Evolutionary conservation across 1,140 invertebrate species (phyloP).

Genomic region (Macrotrachela quadricornifera): DNA sequence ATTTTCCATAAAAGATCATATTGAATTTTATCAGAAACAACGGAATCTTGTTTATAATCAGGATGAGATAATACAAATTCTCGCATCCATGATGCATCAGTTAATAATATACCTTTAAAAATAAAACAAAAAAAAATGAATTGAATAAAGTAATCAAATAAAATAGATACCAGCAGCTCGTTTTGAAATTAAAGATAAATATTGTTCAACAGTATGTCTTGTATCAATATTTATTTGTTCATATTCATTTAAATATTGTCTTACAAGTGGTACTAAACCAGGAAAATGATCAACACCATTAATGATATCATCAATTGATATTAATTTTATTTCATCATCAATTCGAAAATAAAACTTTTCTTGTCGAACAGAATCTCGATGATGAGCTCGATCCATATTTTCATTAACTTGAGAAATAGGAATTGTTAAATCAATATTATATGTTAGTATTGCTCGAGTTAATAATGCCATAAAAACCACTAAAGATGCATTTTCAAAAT

Average conservation of each 20-base stretch:
- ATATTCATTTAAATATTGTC: slow-evolving; percentile 71
- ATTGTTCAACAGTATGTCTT: slow-evolving; percentile 84
- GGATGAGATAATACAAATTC: slow-evolving; percentile 68
- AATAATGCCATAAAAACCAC: slow-evolving; percentile 91
- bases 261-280: slow-evolving; percentile 75
- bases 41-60: slow-evolving; percentile 68
- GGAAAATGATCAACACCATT: slow-evolving; percentile 71
- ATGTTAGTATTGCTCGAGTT: slow-evolving; percentile 85
- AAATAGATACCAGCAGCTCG: slow-evolving; percentile 41
- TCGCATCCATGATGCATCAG: slow-evolving; percentile 53
- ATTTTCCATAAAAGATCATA: slow-evolving; percentile 65
- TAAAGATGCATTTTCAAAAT: slow-evolving; percentile 97
- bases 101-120: slow-evolving; percentile 18
- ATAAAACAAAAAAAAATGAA: too few relatives aligned
- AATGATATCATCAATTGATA: slow-evolving; percentile 67
- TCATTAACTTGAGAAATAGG: slow-evolving; percentile 96
- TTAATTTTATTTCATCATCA: slow-evolving; percentile 39
- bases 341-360: slow-evolving; percentile 45
- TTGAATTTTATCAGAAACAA: slow-evolving; percentile 63
- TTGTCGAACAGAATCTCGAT: slow-evolving; percentile 54
- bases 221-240: slow-evolving; percentile 56
- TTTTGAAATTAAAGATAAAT: slow-evolving; percentile 73
- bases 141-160: too few relatives aligned
- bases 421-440: slow-evolving; percentile 80
- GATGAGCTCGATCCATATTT: slow-evolving; percentile 85